These are phyloP conservation scores for Lochmaea crataegi DNA, from an alignment of 2,888 invertebrate species.

Conservation along the genomic window DNA sequence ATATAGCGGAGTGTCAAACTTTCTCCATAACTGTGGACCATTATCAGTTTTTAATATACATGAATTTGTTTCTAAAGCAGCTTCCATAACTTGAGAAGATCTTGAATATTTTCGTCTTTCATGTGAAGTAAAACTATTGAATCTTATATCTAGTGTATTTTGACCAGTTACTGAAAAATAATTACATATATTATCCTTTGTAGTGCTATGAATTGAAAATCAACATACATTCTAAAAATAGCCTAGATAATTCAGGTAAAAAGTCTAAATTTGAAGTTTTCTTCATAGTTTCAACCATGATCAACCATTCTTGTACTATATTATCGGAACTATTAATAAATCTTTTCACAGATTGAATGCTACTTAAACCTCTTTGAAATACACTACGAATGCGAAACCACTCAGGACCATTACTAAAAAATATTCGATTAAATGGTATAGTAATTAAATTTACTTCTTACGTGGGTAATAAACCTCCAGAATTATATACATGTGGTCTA, in stretches of 20 bases:
- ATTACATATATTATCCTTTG: background rate
- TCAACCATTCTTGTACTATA: constrained; percentile 75
- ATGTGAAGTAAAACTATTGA: constrained; percentile 73
- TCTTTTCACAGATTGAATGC: constrained; percentile 75
- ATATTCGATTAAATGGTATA: constrained; percentile 23
- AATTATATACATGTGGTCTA: constrained; percentile 79
- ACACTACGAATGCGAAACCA: constrained; percentile 85
- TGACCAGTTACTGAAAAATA: constrained; percentile 76
- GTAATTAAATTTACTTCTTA: constrained; percentile 64
- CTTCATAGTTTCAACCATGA: constrained; percentile 63
- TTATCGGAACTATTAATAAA: constrained; percentile 75
- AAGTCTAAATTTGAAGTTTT: constrained; percentile 69
- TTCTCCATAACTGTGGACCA: constrained; percentile 77
- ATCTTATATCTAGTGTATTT: constrained; percentile 76
- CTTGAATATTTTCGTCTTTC: constrained; percentile 73
- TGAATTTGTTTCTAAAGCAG: constrained; percentile 80
- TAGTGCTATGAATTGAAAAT: background rate
- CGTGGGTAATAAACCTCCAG: constrained; percentile 87
- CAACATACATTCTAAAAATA: constrained; percentile 81
- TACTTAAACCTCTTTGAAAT: constrained; percentile 83
- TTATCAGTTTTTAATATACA: constrained; percentile 77
- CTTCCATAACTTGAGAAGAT: constrained; percentile 76
- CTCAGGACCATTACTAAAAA: constrained; percentile 80
- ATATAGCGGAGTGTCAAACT: constrained; percentile 79
- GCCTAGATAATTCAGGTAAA: constrained; percentile 75